These are phyloP conservation scores for Aurelia coerulea DNA, from an alignment of 30 jellyfish, hydroid and myxozoan species.

Conservation along the genomic window DNA sequence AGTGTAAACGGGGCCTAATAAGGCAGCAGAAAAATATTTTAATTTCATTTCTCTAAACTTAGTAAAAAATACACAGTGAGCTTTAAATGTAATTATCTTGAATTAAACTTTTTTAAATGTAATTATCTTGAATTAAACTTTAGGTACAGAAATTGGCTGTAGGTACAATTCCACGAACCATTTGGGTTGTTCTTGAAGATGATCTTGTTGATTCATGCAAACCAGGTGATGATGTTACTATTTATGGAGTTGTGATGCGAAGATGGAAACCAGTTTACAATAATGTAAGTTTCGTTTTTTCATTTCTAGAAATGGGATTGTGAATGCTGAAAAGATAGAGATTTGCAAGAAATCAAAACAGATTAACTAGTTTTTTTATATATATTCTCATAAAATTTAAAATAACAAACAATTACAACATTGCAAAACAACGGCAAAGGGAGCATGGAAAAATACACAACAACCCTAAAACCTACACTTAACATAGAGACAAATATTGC, in stretches of 20 bases:
- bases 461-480: too few relatives aligned
- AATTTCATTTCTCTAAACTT: too few relatives aligned
- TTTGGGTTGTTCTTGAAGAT: constrained; percentile 94
- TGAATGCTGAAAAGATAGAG: too few relatives aligned
- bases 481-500: too few relatives aligned
- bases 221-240: constrained; percentile 99
- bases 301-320: neutral
- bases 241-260: constrained; percentile 89
- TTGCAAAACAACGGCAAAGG: too few relatives aligned
- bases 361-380: too few relatives aligned
- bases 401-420: too few relatives aligned
- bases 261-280: constrained; percentile 84
- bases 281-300: constrained; percentile 71
- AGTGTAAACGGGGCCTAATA: too few relatives aligned
- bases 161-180: constrained; percentile 97
- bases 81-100: neutral
- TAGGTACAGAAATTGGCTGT: constrained; percentile 93
- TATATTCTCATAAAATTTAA: too few relatives aligned
- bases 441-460: too few relatives aligned
- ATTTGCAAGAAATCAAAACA: too few relatives aligned
- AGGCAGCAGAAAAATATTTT: neutral
- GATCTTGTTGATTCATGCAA: constrained; percentile 97
- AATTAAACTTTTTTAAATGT: neutral
- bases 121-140: neutral
- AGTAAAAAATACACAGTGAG: too few relatives aligned